Evolutionary conservation across 2,888 invertebrate species (phyloP).

Genomic region (Clusia tigrina): DNA sequence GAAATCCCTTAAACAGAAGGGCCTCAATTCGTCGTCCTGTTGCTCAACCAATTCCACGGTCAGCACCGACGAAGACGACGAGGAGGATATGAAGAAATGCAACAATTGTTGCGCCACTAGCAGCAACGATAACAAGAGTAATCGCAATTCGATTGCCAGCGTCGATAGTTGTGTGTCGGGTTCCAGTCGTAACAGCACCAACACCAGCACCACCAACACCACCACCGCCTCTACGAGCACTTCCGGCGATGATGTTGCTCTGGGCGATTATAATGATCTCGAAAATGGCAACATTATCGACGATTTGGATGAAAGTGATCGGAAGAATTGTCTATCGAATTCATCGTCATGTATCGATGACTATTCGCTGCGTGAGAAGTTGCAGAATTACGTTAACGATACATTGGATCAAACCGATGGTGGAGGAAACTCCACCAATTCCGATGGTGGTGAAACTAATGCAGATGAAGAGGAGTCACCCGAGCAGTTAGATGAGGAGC

Average conservation of each 20-base stretch:
- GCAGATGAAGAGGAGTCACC: neutral
- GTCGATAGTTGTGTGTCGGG: conserved; percentile 61
- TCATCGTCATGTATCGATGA: conserved; percentile 60
- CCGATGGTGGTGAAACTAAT: conserved; percentile 38
- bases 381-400: conserved; percentile 61
- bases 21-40: conserved; percentile 6
- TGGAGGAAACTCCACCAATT: conserved; percentile 13
- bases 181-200: conserved; percentile 49
- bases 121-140: conserved; percentile 39
- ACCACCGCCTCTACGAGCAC: conserved; percentile 39
- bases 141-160: conserved; percentile 61
- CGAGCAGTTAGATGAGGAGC: conserved; percentile 33
- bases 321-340: conserved; percentile 48
- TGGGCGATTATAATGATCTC: conserved; percentile 56
- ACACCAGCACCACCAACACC: conserved; percentile 34
- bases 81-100: conserved; percentile 29
- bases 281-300: conserved; percentile 60
- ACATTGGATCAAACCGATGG: conserved; percentile 31
- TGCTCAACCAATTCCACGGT: conserved; percentile 28
- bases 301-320: conserved; percentile 40
- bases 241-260: conserved; percentile 50
- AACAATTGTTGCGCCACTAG: conserved; percentile 17
- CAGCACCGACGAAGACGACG: conserved; percentile 31
- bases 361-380: conserved; percentile 61
- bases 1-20: neutral